Percentiles rank a stretch among this genome's conserved stretches.
Conservation (phyloP, 2,888 invertebrate genomes). For the Hypolimnas misippus region DNA sequence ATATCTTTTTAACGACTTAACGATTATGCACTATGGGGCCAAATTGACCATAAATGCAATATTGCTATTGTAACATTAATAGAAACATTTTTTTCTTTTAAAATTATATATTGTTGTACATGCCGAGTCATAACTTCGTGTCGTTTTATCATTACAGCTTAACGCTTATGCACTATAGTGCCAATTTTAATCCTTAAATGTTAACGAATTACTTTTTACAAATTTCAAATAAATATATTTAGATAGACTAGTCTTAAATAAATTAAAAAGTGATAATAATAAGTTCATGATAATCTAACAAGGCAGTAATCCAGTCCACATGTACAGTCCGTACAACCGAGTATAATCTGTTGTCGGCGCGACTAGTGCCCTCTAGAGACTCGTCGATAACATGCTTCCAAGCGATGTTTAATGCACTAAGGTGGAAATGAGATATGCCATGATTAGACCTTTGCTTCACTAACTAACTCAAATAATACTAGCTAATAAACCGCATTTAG, state of each 20-base stretch:
- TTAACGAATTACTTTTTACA: not conserved
- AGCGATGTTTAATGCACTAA: slow-evolving; percentile 19
- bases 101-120: too few species aligned
- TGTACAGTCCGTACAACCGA: slow-evolving; percentile 24
- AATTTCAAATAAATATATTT: too few species aligned
- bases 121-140: too few species aligned
- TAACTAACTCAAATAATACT: not conserved
- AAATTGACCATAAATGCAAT: too few species aligned
- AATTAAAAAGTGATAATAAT: not conserved
- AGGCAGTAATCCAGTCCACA: slow-evolving; percentile 13
- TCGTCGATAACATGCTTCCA: slow-evolving; percentile 31
- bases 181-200: not conserved
- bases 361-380: slow-evolving; percentile 19
- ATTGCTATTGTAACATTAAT: too few species aligned
- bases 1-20: too few species aligned
- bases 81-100: too few species aligned
- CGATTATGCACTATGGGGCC: too few species aligned
- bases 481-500: not conserved
- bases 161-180: too few species aligned
- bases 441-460: slow-evolving; percentile 9
- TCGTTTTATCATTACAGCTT: too few species aligned
- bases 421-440: slow-evolving; percentile 6
- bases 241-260: not conserved
- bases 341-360: slow-evolving; percentile 35
- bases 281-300: slow-evolving; percentile 2